Conservation (phyloP, 1,140 invertebrate species). For the Diabrotica undecimpunctata region DNA sequence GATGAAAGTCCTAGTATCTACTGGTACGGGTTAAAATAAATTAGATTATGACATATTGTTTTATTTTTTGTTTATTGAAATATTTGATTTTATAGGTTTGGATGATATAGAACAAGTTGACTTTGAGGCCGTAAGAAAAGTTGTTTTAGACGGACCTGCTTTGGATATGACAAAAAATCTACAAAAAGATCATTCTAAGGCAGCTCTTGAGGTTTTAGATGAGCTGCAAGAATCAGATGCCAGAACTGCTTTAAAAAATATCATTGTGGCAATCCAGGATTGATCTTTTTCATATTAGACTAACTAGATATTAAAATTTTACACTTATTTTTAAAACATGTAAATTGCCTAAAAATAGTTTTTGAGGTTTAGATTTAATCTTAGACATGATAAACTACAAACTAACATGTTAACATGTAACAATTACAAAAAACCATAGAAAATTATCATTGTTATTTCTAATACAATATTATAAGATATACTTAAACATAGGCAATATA, state of each 20-base stretch:
- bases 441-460: no score
- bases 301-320: slow-evolving; percentile 4
- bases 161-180: slow-evolving; percentile 70
- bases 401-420: no score
- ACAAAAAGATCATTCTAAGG: slow-evolving; percentile 71
- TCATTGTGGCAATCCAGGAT: slow-evolving; percentile 72
- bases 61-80: no score
- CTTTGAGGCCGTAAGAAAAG: slow-evolving; percentile 59
- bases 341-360: neutral
- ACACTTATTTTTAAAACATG: slow-evolving; percentile 7
- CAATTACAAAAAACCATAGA: no score
- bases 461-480: no score
- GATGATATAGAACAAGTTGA: slow-evolving; percentile 72
- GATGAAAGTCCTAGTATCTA: no score
- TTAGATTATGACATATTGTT: no score
- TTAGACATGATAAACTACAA: no score
- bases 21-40: no score
- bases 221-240: slow-evolving; percentile 73
- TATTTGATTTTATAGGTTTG: slow-evolving; percentile 42
- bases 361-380: neutral
- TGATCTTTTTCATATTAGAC: neutral
- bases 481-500: no score
- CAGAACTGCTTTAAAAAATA: slow-evolving; percentile 70
- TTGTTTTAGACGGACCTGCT: slow-evolving; percentile 59
- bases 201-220: slow-evolving; percentile 69